Conservation (phyloP, 2,888 invertebrate genomes). For the Nymphalis urticae region DNA sequence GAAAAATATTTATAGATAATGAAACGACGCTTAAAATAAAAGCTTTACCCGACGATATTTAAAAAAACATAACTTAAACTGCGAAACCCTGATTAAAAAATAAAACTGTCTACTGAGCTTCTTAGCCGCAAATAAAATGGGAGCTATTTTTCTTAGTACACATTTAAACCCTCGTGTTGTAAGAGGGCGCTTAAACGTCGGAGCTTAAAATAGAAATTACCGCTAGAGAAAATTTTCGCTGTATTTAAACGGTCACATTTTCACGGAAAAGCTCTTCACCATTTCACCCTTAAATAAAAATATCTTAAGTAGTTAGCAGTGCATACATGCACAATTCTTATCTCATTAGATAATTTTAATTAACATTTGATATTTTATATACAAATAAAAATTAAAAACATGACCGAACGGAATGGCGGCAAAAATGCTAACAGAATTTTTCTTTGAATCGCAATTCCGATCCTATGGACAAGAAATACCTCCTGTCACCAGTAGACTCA, state of each 20-base stretch:
- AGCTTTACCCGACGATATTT: background rate
- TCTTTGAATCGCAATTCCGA: no score
- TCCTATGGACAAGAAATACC: no score
- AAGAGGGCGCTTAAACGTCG: constrained; percentile 14
- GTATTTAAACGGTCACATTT: background rate
- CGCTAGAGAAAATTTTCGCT: background rate
- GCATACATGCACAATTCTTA: background rate
- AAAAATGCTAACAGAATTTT: no score
- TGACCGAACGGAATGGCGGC: no score
- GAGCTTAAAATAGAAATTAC: constrained; percentile 20
- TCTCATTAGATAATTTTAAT: no score
- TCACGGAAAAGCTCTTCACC: background rate
- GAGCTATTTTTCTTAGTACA: constrained; percentile 3
- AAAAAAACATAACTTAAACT: background rate
- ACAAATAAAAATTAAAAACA: no score
- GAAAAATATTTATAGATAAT: no score
- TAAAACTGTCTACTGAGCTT: background rate
- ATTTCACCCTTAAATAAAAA: background rate
- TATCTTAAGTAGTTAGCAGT: background rate
- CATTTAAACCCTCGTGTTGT: constrained; percentile 11
- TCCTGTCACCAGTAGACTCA: no score
- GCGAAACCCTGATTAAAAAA: background rate
- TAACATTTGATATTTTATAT: no score
- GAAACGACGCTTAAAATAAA: no score
- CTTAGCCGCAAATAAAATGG: background rate